A percentile compares a stretch with the other conserved stretches of the same genome.
phyloP scores from a whole-genome alignment of 2,888 invertebrate species.

The Xylophagus ater region DNA sequence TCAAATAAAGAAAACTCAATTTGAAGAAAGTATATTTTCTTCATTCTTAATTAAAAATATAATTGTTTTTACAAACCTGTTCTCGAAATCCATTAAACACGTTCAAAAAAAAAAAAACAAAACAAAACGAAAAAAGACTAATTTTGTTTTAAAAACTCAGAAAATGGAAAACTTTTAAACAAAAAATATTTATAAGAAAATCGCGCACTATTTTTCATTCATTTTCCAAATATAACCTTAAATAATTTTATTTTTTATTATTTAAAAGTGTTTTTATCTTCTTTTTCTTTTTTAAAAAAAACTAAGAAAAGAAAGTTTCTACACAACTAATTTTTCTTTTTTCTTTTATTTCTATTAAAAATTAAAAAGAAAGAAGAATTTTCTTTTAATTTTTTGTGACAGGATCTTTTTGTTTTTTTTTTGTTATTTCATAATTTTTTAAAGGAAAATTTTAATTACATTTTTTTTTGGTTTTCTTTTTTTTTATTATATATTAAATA shows the following conservation, averaged over 20 bases:
- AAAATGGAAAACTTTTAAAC: no score
- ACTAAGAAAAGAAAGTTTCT: constrained; percentile 6
- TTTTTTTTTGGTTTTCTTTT: no score
- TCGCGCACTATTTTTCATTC: no score
- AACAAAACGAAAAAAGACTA: neutral
- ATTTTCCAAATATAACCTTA: no score
- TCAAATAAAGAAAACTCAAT: no score
- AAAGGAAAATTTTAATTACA: neutral
- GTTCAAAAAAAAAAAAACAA: neutral
- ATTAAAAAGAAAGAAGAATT: constrained; percentile 15
- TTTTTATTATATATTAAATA: no score
- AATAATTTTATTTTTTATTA: no score
- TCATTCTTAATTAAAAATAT: neutral
- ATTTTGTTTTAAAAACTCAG: no score
- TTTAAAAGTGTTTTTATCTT: constrained; percentile 1
- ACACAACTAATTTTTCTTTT: constrained; percentile 4
- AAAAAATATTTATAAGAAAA: no score
- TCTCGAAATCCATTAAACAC: constrained; percentile 11
- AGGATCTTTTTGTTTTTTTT: neutral
- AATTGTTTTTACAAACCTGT: constrained; percentile 6
- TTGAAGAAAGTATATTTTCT: no score
- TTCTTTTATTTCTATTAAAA: constrained; percentile 9
- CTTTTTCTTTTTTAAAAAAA: neutral
- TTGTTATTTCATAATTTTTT: neutral
- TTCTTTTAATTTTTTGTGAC: no score